Base-by-base conservation (phyloP, 2,797 vertebrate species). In the Psittacula echo region DNA sequence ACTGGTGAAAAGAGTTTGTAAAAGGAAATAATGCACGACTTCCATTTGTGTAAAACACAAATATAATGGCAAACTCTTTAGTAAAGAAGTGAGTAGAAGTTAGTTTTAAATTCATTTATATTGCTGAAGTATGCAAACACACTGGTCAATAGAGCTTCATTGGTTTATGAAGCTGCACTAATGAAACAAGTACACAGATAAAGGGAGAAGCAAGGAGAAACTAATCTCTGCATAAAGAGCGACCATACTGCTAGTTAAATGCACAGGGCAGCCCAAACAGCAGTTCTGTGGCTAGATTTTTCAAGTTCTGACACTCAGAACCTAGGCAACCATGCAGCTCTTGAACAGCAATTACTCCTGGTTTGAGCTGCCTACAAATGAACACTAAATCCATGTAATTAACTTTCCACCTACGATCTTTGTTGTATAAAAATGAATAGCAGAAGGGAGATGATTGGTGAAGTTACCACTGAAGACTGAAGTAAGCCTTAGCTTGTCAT, bases 81-180 rank as follows among this genome's bases (percentile, higher is more conserved):
- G 26, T 9, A 80, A 73, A 78, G 68, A 51, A 53, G 27, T 0
- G 4, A 88, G 34, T n/a, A 22, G 7, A 79, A 84, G 42, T 62
- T 66, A 23, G n/a, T 92, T 89, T 89, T 44, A 60, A 92, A 67
- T 71, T 73, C 0, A 73, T 89, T 93, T 76, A 20, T 66, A 17
- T 26, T 54, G 54, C 37, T 79, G 24, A 86, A 86, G 42, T 7
- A 65, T 50, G 53, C 65, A 86, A 86, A 79, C n/a, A 51, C 2
- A 2, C 45, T 62, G 42, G 65, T 30, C 85, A 92, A 23, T 24
- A 37, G 41, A 75, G 72, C 66, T 68, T 37, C 44, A 51, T 1
- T 41, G 44, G 20, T 78, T 95, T 66, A 93, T 51, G 80, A 93
- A 78, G 66, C 58, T 87, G 67, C 61, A 65, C 67, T 89, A 93